Evolutionary conservation across 2,113 vertebrate genomes (phyloP), one percentile per base, ranked within the genome.

Genomic region (Phrynosoma blainvillii): DNA sequence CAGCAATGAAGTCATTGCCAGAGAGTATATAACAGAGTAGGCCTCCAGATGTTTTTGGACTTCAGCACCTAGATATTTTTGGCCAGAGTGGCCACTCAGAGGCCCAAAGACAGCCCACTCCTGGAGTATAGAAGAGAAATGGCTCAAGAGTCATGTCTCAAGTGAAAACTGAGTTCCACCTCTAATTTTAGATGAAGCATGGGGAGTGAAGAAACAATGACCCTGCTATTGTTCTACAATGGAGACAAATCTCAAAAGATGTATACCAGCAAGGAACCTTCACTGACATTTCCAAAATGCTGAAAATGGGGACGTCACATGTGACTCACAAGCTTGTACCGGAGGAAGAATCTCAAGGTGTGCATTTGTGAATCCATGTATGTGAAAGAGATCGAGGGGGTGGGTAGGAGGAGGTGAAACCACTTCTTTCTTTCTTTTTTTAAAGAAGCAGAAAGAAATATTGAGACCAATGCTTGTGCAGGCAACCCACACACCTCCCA

Each of bases 401-500:
- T 62, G 59, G 59, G 59, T 62, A 30, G 11, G 12, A 18, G 7
- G 8, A 42, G 23, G n/a, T 27, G 47, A 79, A 79, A 23, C 54
- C 6, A n/a, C 76, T 54, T n/a, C 56, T 59, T 59, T 4, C 12
- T 62, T 62, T 62, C 14, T 62, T 14, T 18, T 11, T 13, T 18
- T 18, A 62, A 62, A 62, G 40, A 40, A 68, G 82, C 27, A 0
- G 82, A 87, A 92, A 91, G 88, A 83, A 93, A 92, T n/a, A 84
- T 32, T 56, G 71, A 91, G 89, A 92, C 92, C 87, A 90, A 92
- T 93, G 81, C 84, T 92, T 91, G 93, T 93, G n/a, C 30, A 92
- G 93, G 93, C 94, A 94, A 93, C 95, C 94, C 86, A 89, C 90
- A 89, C 92, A 65, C 91, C 94, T 92, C 96, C 95, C 94, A 93